Conservation (phyloP, 2,797 vertebrate species). For the Clangula hyemalis region DNA sequence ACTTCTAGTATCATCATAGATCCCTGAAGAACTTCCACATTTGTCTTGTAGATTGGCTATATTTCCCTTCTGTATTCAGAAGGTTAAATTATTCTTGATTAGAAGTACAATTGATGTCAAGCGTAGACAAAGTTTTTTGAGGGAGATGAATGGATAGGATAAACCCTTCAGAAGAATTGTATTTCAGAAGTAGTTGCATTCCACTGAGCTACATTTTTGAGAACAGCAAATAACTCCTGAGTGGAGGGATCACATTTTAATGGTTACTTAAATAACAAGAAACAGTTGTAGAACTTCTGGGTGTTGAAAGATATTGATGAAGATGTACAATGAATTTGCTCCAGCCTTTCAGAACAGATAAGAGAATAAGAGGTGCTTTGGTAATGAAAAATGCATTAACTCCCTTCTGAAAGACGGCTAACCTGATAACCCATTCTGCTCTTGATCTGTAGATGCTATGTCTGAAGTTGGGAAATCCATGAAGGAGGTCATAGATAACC, state of each 20-base stretch:
- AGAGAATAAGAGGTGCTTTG: not conserved
- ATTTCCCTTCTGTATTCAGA: not conserved
- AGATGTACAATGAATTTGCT: not conserved
- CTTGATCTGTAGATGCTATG: not conserved
- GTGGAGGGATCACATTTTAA: not conserved
- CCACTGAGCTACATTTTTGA: not conserved
- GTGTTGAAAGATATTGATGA: not conserved
- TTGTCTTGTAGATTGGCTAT: not conserved
- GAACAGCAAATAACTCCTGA: not conserved
- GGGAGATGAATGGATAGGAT: not conserved
- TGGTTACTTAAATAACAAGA: not conserved
- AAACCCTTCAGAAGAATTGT: not conserved
- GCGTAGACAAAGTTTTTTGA: not conserved
- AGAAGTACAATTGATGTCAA: not conserved
- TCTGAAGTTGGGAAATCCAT: not conserved
- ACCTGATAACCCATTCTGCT: not conserved
- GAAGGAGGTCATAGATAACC: accelerated
- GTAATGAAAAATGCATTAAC: not conserved
- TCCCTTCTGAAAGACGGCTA: not conserved
- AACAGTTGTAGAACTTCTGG: not conserved
- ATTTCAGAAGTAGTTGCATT: not conserved
- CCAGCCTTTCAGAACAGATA: not conserved
- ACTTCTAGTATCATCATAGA: not conserved
- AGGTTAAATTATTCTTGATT: not conserved
- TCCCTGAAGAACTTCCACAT: not conserved